A percentile compares a stretch with the other conserved stretches of the same genome.
phyloP scores from a whole-genome alignment of 2,113 vertebrate genomes.

The Lagopus leucura region DNA sequence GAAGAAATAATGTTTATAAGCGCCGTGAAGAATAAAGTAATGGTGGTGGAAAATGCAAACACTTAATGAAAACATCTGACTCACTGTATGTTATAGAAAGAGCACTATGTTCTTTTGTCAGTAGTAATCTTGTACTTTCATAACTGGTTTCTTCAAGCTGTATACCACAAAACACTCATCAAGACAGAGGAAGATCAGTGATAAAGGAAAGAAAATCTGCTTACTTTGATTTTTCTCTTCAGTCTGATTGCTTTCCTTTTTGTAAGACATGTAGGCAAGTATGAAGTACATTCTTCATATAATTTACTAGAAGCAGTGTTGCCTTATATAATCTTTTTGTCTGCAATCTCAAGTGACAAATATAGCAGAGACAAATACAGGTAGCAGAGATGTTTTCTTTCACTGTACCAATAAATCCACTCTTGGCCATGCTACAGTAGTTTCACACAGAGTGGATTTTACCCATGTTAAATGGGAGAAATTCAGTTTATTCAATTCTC shows the following conservation, averaged over 20 bases:
- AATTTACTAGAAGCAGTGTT: not conserved
- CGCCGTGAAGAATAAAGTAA: not conserved
- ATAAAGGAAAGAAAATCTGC: not conserved
- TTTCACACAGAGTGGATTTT: not conserved
- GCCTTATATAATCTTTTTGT: not conserved
- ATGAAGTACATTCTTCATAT: not conserved
- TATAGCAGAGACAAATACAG: not conserved
- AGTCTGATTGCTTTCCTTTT: not conserved
- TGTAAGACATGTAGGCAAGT: not conserved
- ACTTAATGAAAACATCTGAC: not conserved
- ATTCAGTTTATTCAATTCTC: not conserved
- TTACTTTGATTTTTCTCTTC: not conserved
- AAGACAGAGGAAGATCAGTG: not conserved
- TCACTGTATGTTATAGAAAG: not conserved
- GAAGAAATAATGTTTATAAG: not conserved
- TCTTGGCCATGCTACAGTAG: not conserved
- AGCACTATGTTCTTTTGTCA: not conserved
- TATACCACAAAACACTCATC: not conserved
- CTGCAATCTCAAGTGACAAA: not conserved
- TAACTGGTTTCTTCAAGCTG: not conserved
- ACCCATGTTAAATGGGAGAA: not conserved
- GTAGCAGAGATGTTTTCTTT: not conserved
- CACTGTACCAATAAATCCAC: not conserved
- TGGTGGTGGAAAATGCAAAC: not conserved
- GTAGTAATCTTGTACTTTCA: not conserved